Evolutionary conservation across 2,888 invertebrate genomes (phyloP).

Genomic region (Slavum lentiscoides): DNA sequence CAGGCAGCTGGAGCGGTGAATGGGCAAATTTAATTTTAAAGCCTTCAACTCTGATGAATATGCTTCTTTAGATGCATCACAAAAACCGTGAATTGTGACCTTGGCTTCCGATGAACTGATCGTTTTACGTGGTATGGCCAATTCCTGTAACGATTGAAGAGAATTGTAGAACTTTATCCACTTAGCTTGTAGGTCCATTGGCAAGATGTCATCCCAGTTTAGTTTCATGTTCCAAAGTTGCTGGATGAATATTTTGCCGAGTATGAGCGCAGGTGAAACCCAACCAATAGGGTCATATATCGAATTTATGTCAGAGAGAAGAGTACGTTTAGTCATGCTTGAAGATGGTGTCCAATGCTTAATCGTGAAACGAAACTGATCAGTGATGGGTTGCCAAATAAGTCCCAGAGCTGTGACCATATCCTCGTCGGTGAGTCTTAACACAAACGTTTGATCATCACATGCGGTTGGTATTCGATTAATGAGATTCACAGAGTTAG

Average conservation of each 20-base stretch:
- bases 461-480: neutral
- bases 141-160: neutral
- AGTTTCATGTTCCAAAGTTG: conserved; percentile 15
- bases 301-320: neutral
- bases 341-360: neutral
- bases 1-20: neutral
- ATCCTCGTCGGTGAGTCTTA: neutral
- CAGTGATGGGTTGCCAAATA: neutral
- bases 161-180: neutral
- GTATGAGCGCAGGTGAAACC: neutral
- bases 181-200: neutral
- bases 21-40: neutral
- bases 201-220: neutral
- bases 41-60: neutral
- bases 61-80: neutral
- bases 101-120: neutral
- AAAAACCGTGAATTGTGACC: neutral
- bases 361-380: neutral
- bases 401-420: neutral
- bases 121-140: neutral
- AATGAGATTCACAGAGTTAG: neutral
- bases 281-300: conserved; percentile 9
- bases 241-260: conserved; percentile 19
- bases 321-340: conserved; percentile 6
- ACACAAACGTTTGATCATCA: neutral